Evolutionary conservation across 2,113 vertebrate species (phyloP).

Genomic region (Zootoca vivipara): DNA sequence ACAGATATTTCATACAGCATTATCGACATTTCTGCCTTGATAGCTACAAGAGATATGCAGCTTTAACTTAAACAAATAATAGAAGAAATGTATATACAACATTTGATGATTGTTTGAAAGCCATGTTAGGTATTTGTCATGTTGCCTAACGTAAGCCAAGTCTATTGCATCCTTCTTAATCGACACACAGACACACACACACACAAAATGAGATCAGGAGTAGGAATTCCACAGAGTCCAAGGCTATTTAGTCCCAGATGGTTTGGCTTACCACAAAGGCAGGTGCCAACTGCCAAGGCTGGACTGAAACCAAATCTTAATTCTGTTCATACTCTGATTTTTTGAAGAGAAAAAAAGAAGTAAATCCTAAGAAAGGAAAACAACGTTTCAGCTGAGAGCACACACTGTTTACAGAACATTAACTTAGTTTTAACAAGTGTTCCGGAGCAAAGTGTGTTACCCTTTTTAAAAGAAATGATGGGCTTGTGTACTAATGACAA

Average conservation of each 20-base stretch:
- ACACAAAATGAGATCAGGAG: background rate
- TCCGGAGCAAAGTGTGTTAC: background rate
- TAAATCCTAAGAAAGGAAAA: background rate
- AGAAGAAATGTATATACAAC: background rate
- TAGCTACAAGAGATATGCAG: background rate
- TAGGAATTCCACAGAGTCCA: background rate
- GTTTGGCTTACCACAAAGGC: constrained; percentile 4
- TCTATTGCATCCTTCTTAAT: background rate
- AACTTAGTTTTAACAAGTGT: background rate
- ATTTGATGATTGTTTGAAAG: constrained; percentile 6
- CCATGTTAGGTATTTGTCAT: background rate
- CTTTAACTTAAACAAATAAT: background rate
- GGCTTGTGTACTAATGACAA: background rate
- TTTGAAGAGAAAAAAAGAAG: background rate
- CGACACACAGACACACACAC: background rate
- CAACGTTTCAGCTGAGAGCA: background rate
- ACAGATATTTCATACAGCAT: background rate
- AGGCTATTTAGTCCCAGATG: constrained; percentile 3
- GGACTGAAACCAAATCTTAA: background rate
- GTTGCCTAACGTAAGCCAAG: background rate
- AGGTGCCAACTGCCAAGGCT: background rate
- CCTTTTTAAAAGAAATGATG: background rate
- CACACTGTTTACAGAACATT: background rate
- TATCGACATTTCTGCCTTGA: background rate
- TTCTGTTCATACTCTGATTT: background rate